Percentiles rank a stretch among this genome's conserved stretches.
phyloP scores from a whole-genome alignment of 2,113 vertebrate genomes.

The Oreochromis niloticus region DNA sequence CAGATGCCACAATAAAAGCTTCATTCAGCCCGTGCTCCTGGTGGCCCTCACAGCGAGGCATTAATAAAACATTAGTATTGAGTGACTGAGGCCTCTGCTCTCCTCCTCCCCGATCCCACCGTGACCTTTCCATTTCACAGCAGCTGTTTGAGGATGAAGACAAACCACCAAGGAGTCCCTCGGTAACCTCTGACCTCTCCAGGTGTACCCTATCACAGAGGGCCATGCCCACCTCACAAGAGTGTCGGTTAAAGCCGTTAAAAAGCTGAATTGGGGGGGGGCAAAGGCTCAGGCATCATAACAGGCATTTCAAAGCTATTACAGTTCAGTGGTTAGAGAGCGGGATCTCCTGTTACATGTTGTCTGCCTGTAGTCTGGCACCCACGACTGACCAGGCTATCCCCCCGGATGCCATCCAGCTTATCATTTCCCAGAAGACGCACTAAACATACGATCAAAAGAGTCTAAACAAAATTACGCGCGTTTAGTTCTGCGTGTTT shows the following conservation, averaged over 20 bases:
- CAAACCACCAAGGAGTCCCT: conserved; percentile 2
- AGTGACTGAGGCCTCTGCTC: conserved; percentile 51
- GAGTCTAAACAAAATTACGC: neutral
- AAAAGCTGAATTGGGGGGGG: neutral
- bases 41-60: conserved; percentile 63
- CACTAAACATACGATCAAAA: neutral
- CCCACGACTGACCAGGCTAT: neutral
- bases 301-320: conserved; percentile 5
- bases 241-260: neutral
- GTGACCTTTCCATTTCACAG: conserved; percentile 59
- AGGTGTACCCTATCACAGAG: conserved; percentile 61
- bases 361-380: conserved; percentile 16
- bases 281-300: neutral
- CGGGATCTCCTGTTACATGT: conserved; percentile 21
- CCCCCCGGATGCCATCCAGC: neutral
- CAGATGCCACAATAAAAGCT: conserved; percentile 74
- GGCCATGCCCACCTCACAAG: conserved; percentile 2
- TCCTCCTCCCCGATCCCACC: conserved; percentile 40
- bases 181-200: conserved; percentile 57
- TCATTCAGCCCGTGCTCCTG: conserved; percentile 62
- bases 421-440: neutral
- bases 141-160: conserved; percentile 58
- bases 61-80: conserved; percentile 82
- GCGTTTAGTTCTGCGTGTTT: neutral
- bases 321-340: neutral